Base-by-base conservation (phyloP, 1,140 invertebrate species). In the Lethocerus indicus region DNA sequence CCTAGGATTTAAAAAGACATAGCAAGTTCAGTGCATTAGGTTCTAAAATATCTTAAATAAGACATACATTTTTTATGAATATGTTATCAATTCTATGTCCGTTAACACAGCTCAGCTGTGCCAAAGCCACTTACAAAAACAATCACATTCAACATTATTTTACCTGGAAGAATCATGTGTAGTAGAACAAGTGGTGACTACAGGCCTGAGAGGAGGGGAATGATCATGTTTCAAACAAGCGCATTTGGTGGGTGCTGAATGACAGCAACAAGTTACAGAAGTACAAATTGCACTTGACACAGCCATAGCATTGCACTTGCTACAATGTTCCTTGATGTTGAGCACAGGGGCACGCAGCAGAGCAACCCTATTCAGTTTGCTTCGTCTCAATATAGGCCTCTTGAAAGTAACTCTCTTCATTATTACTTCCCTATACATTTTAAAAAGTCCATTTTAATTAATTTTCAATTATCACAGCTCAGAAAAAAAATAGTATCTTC, bases 291-390 rank as follows among this genome's bases (percentile, higher is more conserved):
- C 21, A 14, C 26, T 43, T 26, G 13, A 28, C 21, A 16, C 24
- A 6, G 16, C 18, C 3, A 18, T 29, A 6, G 20, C 14, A 7
- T 21, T 20, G 5, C n/a, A n/a, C n/a, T n/a, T n/a, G n/a, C n/a
- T n/a, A n/a, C n/a, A n/a, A n/a, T n/a, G n/a, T n/a, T 53, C 54
- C 14, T 29, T 37, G 12, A 56, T 32, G 24, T 50, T 47, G 7
- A 56, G 39, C 9, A 57, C 45, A 1, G 55, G 55, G 16, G 49
- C 42, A 26, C 53, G 12, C n/a, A 54, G 35, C 14, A 52, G 24
- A 12, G 47, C 36, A 3, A 42, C 27, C 21, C 13, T 28, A 21
- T 45, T 49, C n/a, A 57, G 39, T 23, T 47, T 49, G 40, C 52
- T 54, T 16, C 49, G 20, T 16, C 49, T 35, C 27, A 57, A 29